Base-by-base conservation (phyloP, 2,113 vertebrate species). In the Onychostruthus taczanowskii region DNA sequence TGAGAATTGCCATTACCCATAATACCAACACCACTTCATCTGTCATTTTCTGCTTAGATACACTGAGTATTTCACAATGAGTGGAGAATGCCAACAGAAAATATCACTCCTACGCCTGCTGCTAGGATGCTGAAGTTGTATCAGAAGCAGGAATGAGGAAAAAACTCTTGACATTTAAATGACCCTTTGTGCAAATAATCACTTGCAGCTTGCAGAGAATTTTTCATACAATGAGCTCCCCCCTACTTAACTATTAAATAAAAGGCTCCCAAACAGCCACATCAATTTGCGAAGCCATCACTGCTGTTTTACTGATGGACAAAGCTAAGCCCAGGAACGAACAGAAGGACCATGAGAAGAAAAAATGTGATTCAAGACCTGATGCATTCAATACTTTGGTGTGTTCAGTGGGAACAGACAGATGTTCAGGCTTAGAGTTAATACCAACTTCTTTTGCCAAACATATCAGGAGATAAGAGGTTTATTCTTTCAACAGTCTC, bases 41-140 rank as follows among this genome's bases (percentile, higher is more conserved):
- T 90, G 89, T 88, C 94, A 79, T 92, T 81, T 91, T 92, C 77
- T 96, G 66, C 94, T 94, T 81, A 95, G 93, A 93, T 77, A 95
- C 78, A 41, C 67, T n/a, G 33, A 44, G 47, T 66, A 64, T 92
- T 94, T 89, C 88, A 93, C 94, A 96, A 88, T 49, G 37, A 81
- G 80, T 17, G 18, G 68, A 84, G 90, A 92, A 96, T 69, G 95
- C 88, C 92, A 95, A 93, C 74, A 85, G 80, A 92, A 93, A 92
- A 86, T 84, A 81, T 58, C 88, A 85, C 90, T 88, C 75, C 86
- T 78, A 77, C 52, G 22, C 84, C 91, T 77, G 46, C 94, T 91
- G 87, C 92, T 92, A 72, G 84, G 76, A 92, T 69, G 74, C 77
- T 89, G 16, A 83, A 94, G 79, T 61, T 14, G 0, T 73, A 89